Conservation (phyloP, 2,888 invertebrate genomes). For the Ctena decussata region DNA sequence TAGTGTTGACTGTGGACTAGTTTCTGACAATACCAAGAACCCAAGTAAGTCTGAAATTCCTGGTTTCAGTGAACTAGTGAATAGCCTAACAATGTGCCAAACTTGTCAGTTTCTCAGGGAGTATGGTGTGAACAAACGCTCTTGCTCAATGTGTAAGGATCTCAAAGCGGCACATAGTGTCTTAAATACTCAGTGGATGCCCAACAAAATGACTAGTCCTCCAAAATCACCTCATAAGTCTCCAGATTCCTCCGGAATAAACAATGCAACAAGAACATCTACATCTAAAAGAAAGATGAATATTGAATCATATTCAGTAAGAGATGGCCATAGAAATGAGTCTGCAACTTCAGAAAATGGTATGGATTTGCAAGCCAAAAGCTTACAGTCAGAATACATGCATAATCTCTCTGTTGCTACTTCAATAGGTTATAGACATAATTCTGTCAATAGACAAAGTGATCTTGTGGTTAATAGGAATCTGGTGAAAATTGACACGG, state of each 20-base stretch:
- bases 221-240: not conserved
- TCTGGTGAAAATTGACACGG: no score
- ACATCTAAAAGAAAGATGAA: no score
- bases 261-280: not conserved
- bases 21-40: not conserved
- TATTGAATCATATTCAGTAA: no score
- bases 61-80: conserved; percentile 31
- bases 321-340: no score
- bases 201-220: not conserved
- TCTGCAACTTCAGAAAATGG: no score
- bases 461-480: no score
- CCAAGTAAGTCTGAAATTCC: conserved; percentile 19
- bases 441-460: not conserved
- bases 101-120: conserved; percentile 57
- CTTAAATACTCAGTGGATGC: not conserved
- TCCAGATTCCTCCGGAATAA: not conserved
- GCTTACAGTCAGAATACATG: no score
- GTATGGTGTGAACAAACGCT: conserved; percentile 52
- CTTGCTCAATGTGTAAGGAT: conserved; percentile 51
- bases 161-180: conserved; percentile 35
- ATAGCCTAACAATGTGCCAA: conserved; percentile 40
- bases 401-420: no score
- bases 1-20: not conserved
- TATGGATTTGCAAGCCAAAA: no score
- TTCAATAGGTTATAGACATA: no score